Evolutionary conservation across 2,888 invertebrate genomes (phyloP), one percentile per base, ranked within the genome.

Genomic region (Meandrusa payeni): DNA sequence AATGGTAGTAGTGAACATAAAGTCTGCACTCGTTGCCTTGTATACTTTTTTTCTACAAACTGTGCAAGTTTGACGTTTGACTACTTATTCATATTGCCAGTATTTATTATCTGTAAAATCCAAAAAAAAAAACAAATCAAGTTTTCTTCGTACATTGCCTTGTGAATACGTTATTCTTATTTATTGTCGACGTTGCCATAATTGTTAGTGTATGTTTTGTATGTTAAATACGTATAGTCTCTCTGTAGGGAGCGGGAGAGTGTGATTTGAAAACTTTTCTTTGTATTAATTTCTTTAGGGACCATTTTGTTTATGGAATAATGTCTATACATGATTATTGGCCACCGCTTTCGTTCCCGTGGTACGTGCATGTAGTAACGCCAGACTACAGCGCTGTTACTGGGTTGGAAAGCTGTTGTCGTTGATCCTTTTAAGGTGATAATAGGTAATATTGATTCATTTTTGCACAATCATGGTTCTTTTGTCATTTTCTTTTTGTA

Each of bases 1-100:
- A 73, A 66, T 64, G 72, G 77, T 81, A 80, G 81, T 80, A 76
- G 74, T 78, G 77, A 87, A 83, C 82, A 73, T 80, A 73, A 87
- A 87, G 87, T 87, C 86, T 87, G 87, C 86, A 87, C 86, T 80
- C 67, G 87, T 80, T 87, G 87, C 87, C 87, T 87, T 87, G 86
- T 83, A 83, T 73, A 73, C 67, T 75, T 76, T 82, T 75, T 74
- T 80, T 80, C 69, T 75, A 80, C 71, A 69, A 71, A 64, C 61
- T 64, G 76, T 76, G 81, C 78, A 66, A 64, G 62, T 71, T 69
- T 69, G 58, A 69, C 70, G 62, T 67, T 55, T 59, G 63, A 62
- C 64, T 68, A 60, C 64, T 70, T 71, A 70, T 71, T 76, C 72
- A 77, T 79, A 81, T 76, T 73, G 75, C 80, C 79, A 69, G 64